These are phyloP conservation scores for Euzophera pinguis DNA, from an alignment of 2,888 invertebrate genomes.

Conservation along the genomic window DNA sequence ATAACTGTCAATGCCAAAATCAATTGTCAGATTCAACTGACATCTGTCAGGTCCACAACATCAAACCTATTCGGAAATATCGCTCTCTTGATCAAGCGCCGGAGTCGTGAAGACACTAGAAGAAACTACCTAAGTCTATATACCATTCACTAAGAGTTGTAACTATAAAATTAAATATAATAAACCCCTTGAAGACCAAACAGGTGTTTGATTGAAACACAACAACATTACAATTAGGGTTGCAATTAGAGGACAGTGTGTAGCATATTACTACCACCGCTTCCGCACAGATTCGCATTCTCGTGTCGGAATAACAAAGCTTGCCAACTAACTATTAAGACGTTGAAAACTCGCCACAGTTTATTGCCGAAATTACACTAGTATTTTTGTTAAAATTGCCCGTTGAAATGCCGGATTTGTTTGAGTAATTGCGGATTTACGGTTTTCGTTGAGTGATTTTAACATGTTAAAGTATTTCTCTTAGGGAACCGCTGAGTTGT, in stretches of 20 bases:
- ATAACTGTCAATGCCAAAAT: too few relatives aligned
- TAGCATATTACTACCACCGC: conserved; percentile 70
- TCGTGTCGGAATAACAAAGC: conserved; percentile 61
- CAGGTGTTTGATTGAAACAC: too few relatives aligned
- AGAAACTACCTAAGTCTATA: too few relatives aligned
- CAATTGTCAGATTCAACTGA: too few relatives aligned
- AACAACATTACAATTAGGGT: too few relatives aligned
- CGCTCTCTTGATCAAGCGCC: too few relatives aligned
- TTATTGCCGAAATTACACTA: conserved; percentile 28
- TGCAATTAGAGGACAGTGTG: conserved; percentile 79
- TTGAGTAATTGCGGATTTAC: conserved; percentile 21
- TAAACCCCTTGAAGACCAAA: too few relatives aligned
- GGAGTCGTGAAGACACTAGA: too few relatives aligned
- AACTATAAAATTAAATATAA: too few relatives aligned
- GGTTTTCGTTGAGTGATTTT: conserved; percentile 36
- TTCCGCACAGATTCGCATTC: conserved; percentile 63
- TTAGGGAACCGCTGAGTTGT: background rate
- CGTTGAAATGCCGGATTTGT: conserved; percentile 36
- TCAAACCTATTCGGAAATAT: too few relatives aligned
- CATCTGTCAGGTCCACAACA: too few relatives aligned
- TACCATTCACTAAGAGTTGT: too few relatives aligned
- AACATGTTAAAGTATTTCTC: conserved; percentile 43
- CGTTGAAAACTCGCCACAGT: conserved; percentile 40
- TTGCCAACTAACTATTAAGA: conserved; percentile 75
- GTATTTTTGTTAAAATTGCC: conserved; percentile 17